These are phyloP conservation scores for Ips typographus DNA, from an alignment of 1,140 invertebrate genomes.

Conservation along the genomic window DNA sequence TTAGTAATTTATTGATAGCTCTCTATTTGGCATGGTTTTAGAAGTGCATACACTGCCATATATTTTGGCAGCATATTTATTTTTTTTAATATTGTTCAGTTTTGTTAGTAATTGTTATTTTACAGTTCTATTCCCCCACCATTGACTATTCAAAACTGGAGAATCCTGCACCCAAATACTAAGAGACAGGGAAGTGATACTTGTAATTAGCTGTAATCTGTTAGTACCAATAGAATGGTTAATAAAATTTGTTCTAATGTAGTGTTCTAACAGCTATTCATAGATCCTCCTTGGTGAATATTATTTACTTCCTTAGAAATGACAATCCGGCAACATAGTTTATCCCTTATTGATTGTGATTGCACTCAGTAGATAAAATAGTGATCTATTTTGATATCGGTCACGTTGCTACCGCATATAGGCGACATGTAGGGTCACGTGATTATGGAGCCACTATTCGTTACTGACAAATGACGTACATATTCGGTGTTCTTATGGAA, in stretches of 20 bases:
- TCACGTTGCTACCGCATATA: no score
- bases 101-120: constrained; percentile 31
- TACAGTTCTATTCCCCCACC: constrained; percentile 67
- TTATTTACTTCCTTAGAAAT: neutral
- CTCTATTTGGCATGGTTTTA: no score
- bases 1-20: neutral
- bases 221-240: constrained; percentile 19
- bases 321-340: no score
- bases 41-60: no score
- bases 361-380: no score
- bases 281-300: neutral
- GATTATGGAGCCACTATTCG: no score
- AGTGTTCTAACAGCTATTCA: no score
- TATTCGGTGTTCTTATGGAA: neutral
- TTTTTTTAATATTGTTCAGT: neutral
- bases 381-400: no score
- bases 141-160: constrained; percentile 64
- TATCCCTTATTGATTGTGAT: no score
- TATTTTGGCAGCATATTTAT: no score
- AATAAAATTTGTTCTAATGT: constrained; percentile 8
- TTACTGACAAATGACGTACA: no score
- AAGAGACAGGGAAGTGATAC: neutral
- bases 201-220: constrained; percentile 5
- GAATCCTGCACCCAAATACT: constrained; percentile 66
- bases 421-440: no score